Base-by-base conservation (phyloP, 2,797 vertebrate genomes). In the Chanos chanos region DNA sequence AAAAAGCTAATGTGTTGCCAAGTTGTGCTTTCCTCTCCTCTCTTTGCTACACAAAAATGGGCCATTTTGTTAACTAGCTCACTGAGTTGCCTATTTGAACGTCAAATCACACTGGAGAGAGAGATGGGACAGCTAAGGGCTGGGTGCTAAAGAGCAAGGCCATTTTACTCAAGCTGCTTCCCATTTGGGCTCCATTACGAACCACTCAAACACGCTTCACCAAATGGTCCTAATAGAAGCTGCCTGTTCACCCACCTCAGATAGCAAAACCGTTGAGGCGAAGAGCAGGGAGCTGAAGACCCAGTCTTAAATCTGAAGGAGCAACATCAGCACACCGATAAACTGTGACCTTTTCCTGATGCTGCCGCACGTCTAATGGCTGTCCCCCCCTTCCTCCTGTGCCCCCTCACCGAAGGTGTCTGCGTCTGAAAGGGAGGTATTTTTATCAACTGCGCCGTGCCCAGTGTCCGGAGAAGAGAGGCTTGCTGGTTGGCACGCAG, bases 401-500 rank as follows among this genome's bases (percentile, higher is more conserved):
- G 81, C 78, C 78, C 59, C 48, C 36, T 70, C 71, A 75, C n/a
- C 49, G 70, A 77, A 86, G 85, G 84, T 87, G 83, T 87, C 73
- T 79, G 77, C 75, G 72, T 78, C 70, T 83, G 75, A 85, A 83
- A 86, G 75, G 80, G 83, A 78, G 61, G 71, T 85, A 84, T 88
- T 87, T 85, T 86, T 88, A 85, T 76, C 82, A 76, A 64, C 56
- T 71, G 60, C 61, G 12, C 61, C n/a, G 55, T 70, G 54, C 61
- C 75, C 47, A 39, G 66, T 62, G 72, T 81, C 79, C 64, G 80
- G 77, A 75, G 76, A 83, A 76, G 48, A 60, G 75, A 76, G 71
- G 74, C 78, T 77, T 75, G 77, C 45, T 78, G 84, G 82, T 75
- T 85, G 87, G 83, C 87, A 86, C 60, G 81, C 85, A 83, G 85